phyloP scores from a whole-genome alignment of 1,140 invertebrate genomes.

The Drosophila pandora region DNA sequence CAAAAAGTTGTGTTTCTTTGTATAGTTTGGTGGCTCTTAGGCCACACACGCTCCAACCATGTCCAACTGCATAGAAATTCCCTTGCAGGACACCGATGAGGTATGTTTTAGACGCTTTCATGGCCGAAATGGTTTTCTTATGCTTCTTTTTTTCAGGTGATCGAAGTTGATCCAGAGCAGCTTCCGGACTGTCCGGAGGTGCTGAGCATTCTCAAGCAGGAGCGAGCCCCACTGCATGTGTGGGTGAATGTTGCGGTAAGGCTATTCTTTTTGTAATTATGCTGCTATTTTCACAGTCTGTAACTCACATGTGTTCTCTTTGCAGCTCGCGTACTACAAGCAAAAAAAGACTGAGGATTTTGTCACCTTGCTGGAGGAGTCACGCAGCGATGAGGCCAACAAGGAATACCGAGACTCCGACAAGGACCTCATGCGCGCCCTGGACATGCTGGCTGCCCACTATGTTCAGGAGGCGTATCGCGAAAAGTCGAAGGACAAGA shows the following conservation, averaged over 20 bases:
- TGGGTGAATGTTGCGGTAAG: slow-evolving; percentile 98
- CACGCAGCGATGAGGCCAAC: slow-evolving; percentile 91
- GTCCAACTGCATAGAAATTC: slow-evolving; percentile 93
- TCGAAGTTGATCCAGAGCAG: slow-evolving; percentile 96
- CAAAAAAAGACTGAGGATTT: slow-evolving; percentile 96
- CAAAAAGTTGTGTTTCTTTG: slow-evolving; percentile 12
- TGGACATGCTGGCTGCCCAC: slow-evolving; percentile 98
- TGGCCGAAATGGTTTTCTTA: slow-evolving; percentile 40
- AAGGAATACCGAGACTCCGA: slow-evolving; percentile 96
- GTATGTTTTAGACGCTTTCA: slow-evolving; percentile 85
- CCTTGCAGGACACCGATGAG: slow-evolving; percentile 95
- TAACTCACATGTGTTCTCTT: background rate
- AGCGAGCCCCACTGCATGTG: slow-evolving; percentile 95
- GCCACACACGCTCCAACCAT: slow-evolving; percentile 83
- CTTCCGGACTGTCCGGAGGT: slow-evolving; percentile 98
- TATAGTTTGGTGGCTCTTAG: slow-evolving; percentile 34
- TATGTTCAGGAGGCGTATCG: slow-evolving; percentile 98
- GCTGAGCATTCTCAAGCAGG: slow-evolving; percentile 95
- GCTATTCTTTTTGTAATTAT: background rate
- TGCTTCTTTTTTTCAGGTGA: slow-evolving; percentile 88
- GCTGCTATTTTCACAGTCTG: background rate
- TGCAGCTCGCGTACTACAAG: slow-evolving; percentile 97
- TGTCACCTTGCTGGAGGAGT: slow-evolving; percentile 95
- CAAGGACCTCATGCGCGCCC: slow-evolving; percentile 97
- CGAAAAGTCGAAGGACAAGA: slow-evolving; percentile 98